Conservation (phyloP, 2,888 invertebrate genomes). For the Serripes groenlandicus region DNA sequence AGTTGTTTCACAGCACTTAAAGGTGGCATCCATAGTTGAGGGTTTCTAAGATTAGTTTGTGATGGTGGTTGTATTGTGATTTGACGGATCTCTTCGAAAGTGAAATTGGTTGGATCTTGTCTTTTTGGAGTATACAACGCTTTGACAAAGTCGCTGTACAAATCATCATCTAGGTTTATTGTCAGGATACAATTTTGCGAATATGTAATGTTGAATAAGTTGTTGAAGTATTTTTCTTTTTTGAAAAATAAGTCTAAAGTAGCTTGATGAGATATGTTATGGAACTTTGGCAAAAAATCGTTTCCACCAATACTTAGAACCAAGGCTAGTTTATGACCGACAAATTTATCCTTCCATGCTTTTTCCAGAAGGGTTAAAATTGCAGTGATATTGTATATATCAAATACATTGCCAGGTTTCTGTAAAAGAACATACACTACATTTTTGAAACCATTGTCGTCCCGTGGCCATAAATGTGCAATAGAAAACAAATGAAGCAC, state of each 20-base stretch:
- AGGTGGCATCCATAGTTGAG: background rate
- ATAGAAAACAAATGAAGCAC: constrained; percentile 6
- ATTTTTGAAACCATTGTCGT: constrained; percentile 15
- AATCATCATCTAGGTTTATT: background rate
- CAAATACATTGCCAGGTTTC: constrained; percentile 9
- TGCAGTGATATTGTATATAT: constrained; percentile 22
- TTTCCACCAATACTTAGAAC: constrained; percentile 20
- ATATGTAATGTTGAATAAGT: background rate
- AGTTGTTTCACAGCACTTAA: background rate
- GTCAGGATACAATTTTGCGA: background rate
- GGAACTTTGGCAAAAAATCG: constrained; percentile 22
- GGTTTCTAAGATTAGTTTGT: background rate
- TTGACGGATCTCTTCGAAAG: background rate
- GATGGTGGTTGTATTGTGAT: background rate
- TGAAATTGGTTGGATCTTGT: background rate
- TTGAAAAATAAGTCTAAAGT: background rate
- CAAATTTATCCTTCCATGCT: background rate
- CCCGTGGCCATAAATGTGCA: background rate
- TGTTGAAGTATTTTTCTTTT: background rate
- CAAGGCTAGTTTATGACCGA: constrained; percentile 10
- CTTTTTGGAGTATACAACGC: background rate
- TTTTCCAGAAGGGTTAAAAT: background rate
- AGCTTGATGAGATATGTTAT: background rate
- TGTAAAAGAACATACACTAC: constrained; percentile 17
- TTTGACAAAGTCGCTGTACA: background rate